These are phyloP conservation scores for Platorchestia sp. DNA, from an alignment of 1,140 invertebrate genomes.

Conservation along the genomic window DNA sequence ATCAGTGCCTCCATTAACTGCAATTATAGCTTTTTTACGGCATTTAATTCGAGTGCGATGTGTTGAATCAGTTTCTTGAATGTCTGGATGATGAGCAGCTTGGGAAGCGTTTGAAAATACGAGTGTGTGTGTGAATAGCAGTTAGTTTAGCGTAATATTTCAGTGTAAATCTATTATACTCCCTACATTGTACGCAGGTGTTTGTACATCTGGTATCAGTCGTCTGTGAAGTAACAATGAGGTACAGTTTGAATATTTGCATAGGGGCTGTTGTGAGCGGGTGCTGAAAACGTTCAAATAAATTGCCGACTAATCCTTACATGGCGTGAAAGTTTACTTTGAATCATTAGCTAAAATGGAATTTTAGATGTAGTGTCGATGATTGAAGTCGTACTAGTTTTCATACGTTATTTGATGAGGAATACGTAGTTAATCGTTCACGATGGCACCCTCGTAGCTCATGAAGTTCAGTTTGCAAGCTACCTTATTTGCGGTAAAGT, in stretches of 20 bases:
- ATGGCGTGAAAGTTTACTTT: neutral
- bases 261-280: neutral
- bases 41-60: neutral
- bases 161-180: neutral
- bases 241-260: neutral
- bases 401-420: neutral
- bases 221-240: neutral
- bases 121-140: neutral
- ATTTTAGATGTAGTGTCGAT: neutral
- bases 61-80: neutral
- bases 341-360: neutral
- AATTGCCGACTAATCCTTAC: neutral
- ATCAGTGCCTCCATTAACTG: neutral
- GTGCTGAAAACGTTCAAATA: neutral
- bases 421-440: neutral
- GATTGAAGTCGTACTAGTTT: neutral
- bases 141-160: neutral
- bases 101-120: neutral
- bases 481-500: no score
- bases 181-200: neutral
- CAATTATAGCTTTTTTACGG: neutral
- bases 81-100: neutral
- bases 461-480: neutral
- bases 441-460: neutral
- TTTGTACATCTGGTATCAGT: neutral